phyloP scores from a whole-genome alignment of 2,888 invertebrate genomes.

The Pachydiplax longipennis region DNA sequence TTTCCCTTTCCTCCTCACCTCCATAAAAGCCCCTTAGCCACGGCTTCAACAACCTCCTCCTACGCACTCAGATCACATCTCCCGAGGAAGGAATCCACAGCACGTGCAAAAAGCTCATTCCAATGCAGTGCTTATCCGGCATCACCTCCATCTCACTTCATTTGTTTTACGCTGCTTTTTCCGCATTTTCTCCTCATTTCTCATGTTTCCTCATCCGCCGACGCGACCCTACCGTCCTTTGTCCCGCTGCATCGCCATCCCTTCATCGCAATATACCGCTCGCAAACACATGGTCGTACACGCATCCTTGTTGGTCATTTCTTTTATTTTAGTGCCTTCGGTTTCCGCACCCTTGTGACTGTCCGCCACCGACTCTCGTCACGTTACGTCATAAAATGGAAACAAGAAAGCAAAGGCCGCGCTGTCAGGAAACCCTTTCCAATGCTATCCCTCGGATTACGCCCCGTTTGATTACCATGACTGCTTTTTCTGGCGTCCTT shows the following conservation, averaged over 20 bases:
- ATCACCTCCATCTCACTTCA: not conserved
- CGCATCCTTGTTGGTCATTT: not conserved
- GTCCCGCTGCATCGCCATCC: not conserved
- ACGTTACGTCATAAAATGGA: conserved; percentile 33
- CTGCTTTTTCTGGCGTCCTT: not conserved
- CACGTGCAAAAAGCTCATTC: not conserved
- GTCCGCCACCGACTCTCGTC: not conserved
- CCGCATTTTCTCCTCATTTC: not conserved
- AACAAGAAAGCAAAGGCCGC: conserved; percentile 6
- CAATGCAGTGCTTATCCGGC: not conserved
- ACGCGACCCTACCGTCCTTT: not conserved
- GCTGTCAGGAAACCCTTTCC: not conserved
- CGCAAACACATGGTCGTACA: not conserved
- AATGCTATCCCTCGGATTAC: not conserved
- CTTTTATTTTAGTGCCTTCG: conserved; percentile 27
- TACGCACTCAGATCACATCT: not conserved
- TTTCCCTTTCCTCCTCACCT: not conserved
- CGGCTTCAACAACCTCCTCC: not conserved
- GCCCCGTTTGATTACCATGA: not conserved
- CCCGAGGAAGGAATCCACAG: not conserved
- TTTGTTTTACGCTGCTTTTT: not conserved
- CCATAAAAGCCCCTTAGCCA: not conserved
- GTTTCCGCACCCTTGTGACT: conserved; percentile 32
- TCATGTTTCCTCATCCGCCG: not conserved
- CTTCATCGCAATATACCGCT: not conserved